Base-by-base conservation (phyloP, 2,797 vertebrate genomes). In the Sciurus carolinensis region DNA sequence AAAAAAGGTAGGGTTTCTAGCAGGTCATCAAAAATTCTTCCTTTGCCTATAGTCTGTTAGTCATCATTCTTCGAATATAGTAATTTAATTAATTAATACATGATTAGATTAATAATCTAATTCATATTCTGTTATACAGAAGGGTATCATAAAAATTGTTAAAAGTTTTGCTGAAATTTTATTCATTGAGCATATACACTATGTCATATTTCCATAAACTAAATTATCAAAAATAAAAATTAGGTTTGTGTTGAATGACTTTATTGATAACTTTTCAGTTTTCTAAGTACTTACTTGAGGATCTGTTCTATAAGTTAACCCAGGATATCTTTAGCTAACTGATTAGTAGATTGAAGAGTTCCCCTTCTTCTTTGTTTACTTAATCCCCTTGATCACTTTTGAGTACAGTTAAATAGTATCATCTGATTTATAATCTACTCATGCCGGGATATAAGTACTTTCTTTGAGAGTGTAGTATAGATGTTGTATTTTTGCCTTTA, bases 151-250 rank as follows among this genome's bases (percentile, higher is more conserved):
- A 66, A 94, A 91, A 84, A 22, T 59, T 84, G 24, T 76, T 75
- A 73, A 47, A 94, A 89, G 47, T 92, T 44, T 85, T 89, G 28
- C 24, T 82, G 36, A 96, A 94, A 73, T 94, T 62, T 82, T 57
- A 95, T 76, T 85, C 26, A 94, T 59, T 69, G 5, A 88, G 84
- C 22, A 69, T 79, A 62, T 39, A 72, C 36, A 71, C 42, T 71
- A 79, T 72, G 7, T 42, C 36, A 87, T 54, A 87, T 76, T 95
- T 92, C 33, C 44, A 96, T 87, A 84, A 89, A 95, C 7, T 80
- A 92, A 64, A n/a, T 73, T 95, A 39, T 82, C 57, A 90, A 83
- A 96, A 95, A 50, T 83, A 64, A 90, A 94, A 92, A 76, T 66
- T 57, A 89, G 13, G 71, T 90, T 90, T 97, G 28, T 90, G 64